Base-by-base conservation (phyloP, 1,140 invertebrate genomes). In the Drosophila nigromelanica region DNA sequence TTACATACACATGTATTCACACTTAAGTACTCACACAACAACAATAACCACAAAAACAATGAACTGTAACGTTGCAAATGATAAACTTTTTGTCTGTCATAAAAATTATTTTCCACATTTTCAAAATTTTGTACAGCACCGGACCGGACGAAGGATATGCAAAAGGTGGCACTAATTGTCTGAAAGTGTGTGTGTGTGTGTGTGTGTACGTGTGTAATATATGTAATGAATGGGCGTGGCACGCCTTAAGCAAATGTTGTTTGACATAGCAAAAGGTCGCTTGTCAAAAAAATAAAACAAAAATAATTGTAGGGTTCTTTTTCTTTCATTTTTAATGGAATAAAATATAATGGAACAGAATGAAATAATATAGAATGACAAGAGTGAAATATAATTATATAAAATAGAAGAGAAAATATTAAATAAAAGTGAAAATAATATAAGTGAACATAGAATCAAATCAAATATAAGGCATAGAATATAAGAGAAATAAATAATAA, bases 31-130 rank as follows among this genome's bases (percentile, higher is more conserved):
- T 35, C 14, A 39, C 24, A 58, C 40, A 45, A 40, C 27, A 30
- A 69, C 45, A 72, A 62, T 43, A 37, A 54, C 24, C 45, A 39
- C 67, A 80, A 78, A 80, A 77, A 87, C 71, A 86, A 86, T 87
- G 75, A 86, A 86, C 74, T 86, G 62, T 62, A 72, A 78, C 74
- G 70, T 86, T 82, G 82, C 74, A 80, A 87, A 87, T 86, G 82
- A 86, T 86, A 86, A 86, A 86, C 81, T 87, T 86, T 81, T 86
- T 73, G 77, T 78, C 77, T 86, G 73, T 80, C 78, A 78, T 73
- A 78, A 71, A 86, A 85, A 61, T 75, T 78, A 86, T 76, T 81
- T 77, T 59, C 35, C 74, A 80, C 78, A 81, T 75, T 78, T 75
- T 51, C 42, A 71, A 58, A 73, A 70, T 62, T 61, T 56, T 51